phyloP scores from a whole-genome alignment of 2,113 vertebrate species.

The Kryptolebias marmoratus region DNA sequence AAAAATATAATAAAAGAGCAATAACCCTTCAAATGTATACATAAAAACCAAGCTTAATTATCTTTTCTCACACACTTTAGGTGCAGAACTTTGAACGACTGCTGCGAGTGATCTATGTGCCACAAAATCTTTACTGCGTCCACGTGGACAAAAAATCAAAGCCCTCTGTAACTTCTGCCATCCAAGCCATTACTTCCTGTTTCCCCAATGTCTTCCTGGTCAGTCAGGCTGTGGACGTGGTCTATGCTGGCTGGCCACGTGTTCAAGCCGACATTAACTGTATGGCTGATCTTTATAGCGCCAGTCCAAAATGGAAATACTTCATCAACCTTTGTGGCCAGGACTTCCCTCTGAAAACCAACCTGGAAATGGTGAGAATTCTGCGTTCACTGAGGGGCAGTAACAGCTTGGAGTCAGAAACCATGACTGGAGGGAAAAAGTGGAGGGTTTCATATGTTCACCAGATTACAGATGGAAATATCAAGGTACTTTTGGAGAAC shows the following conservation, averaged over 20 bases:
- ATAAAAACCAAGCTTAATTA: no score
- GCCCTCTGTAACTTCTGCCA: constrained; percentile 76
- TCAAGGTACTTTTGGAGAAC: constrained; percentile 54
- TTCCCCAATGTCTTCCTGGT: constrained; percentile 89
- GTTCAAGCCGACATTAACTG: constrained; percentile 95
- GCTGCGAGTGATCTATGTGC: constrained; percentile 75
- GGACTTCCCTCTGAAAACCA: constrained; percentile 95
- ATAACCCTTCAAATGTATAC: not conserved
- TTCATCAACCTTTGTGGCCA: constrained; percentile 92
- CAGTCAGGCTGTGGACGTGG: constrained; percentile 81
- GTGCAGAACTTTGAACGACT: constrained; percentile 77
- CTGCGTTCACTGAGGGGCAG: constrained; percentile 81
- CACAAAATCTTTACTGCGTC: constrained; percentile 85
- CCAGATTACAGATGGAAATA: constrained; percentile 73
- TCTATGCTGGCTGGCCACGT: constrained; percentile 88
- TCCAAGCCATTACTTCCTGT: constrained; percentile 84
- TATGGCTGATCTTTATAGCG: constrained; percentile 87
- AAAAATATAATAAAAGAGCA: not conserved
- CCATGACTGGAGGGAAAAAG: constrained; percentile 81
- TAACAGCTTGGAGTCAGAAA: constrained; percentile 89
- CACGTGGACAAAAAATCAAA: constrained; percentile 87
- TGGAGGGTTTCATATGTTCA: constrained; percentile 78
- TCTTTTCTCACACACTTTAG: constrained; percentile 13
- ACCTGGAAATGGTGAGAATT: constrained; percentile 87
- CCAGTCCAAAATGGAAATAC: constrained; percentile 86